Evolutionary conservation across 2,888 invertebrate genomes (phyloP).

Genomic region (Andrena haemorrhoa): DNA sequence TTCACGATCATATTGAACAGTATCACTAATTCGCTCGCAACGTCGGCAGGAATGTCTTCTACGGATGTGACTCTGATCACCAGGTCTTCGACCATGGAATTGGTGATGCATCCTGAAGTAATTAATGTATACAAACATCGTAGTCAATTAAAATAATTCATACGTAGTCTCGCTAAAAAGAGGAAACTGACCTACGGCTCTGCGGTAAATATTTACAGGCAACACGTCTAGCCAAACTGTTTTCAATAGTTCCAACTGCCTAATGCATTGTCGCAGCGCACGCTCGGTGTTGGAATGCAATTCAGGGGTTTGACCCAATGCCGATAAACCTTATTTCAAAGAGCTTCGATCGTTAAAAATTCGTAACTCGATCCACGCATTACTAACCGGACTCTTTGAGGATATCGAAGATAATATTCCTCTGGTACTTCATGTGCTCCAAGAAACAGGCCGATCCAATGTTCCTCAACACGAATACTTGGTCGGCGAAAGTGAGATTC

Average conservation of each 20-base stretch:
- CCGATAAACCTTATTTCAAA: slow-evolving; percentile 83
- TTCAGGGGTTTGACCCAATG: slow-evolving; percentile 86
- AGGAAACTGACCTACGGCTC: slow-evolving; percentile 86
- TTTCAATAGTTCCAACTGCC: slow-evolving; percentile 93
- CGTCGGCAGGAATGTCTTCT: slow-evolving; percentile 95
- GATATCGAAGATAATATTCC: slow-evolving; percentile 91
- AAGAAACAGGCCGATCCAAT: slow-evolving; percentile 90
- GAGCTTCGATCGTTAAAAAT: slow-evolving; percentile 2
- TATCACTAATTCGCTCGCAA: slow-evolving; percentile 92
- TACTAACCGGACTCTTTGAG: slow-evolving; percentile 90
- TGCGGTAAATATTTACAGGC: slow-evolving; percentile 91
- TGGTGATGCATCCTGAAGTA: slow-evolving; percentile 88
- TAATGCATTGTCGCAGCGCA: slow-evolving; percentile 92
- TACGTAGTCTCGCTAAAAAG: slow-evolving; percentile 43
- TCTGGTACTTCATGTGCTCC: slow-evolving; percentile 91
- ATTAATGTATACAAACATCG: not conserved
- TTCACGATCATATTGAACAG: slow-evolving; percentile 90
- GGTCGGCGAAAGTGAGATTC: slow-evolving; percentile 89
- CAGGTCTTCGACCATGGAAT: slow-evolving; percentile 89
- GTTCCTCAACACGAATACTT: slow-evolving; percentile 88
- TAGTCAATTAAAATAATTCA: slow-evolving; percentile 67
- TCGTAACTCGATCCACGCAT: not conserved
- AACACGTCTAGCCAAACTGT: slow-evolving; percentile 96
- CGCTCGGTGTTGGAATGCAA: slow-evolving; percentile 89
- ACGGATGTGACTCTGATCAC: slow-evolving; percentile 89